Evolutionary conservation across 2,888 invertebrate species (phyloP).

Genomic region (Noctua pronuba): DNA sequence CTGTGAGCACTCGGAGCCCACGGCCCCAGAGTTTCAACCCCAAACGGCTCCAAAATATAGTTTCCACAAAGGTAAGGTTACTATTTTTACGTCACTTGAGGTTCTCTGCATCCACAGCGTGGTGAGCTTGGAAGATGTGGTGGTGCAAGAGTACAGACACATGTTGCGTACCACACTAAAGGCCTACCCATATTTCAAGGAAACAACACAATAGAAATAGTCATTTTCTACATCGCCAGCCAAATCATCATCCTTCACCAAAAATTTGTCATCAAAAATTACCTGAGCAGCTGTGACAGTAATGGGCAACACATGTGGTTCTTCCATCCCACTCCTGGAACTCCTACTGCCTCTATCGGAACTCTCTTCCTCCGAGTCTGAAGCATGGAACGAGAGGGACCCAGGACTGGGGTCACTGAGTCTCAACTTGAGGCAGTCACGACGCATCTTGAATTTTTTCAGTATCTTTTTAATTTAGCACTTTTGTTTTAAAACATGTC

Average conservation of each 20-base stretch:
- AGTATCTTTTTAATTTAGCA: conserved; percentile 62
- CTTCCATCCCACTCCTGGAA: conserved; percentile 75
- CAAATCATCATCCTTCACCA: background rate
- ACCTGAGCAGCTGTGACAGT: conserved; percentile 81
- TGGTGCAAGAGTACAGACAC: too few relatives aligned
- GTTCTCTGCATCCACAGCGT: too few relatives aligned
- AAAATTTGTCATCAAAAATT: conserved; percentile 29
- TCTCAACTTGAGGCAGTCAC: conserved; percentile 86
- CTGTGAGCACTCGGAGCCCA: too few relatives aligned
- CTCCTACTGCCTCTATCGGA: conserved; percentile 79
- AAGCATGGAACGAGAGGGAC: conserved; percentile 81
- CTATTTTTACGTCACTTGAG: too few relatives aligned
- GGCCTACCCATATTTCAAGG: too few relatives aligned
- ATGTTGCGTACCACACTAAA: too few relatives aligned
- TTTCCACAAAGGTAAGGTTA: too few relatives aligned
- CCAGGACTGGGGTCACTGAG: conserved; percentile 86
- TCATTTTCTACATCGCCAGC: background rate
- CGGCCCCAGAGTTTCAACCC: too few relatives aligned
- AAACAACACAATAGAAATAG: too few relatives aligned
- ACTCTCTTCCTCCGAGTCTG: conserved; percentile 86
- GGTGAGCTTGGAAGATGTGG: too few relatives aligned
- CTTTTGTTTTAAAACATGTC: conserved; percentile 56
- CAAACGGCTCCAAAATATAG: too few relatives aligned
- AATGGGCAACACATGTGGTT: conserved; percentile 75
- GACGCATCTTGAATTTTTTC: conserved; percentile 78